Evolutionary conservation across 1,140 invertebrate species (phyloP), one percentile per base, ranked within the genome.

Genomic region (Anoplolepis gracilipes): DNA sequence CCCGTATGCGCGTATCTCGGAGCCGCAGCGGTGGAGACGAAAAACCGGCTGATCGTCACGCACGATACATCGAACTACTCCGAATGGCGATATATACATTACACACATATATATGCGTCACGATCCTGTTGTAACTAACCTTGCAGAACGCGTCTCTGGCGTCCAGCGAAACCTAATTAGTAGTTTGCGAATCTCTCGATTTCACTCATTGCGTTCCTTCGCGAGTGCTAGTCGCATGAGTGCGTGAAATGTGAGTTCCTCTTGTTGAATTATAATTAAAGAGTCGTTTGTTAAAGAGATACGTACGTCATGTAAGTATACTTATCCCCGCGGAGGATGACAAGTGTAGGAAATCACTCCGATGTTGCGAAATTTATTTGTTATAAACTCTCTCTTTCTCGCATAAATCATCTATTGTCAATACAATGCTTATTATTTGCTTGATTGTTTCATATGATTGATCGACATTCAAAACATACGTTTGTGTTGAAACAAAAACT

Each of bases 301-400:
- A 53, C n/a, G 42, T 25, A 53, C 57, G 28, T 42, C 57, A 77
- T 77, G 72, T 84, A 55, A 77, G 72, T 84, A 75, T 77, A 82
- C 19, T 0, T 33, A 39, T 49, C 42, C 42, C 39, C 36, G 4
- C 25, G 16, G 36, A 16, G 28, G 19, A 57, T 25, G 7, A 36
- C 36, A 64, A 46, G 25, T 46, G 1, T 57, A 57, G 13, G 39
- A 69, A 57, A 59, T 5, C 11, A 67, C 28, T 30, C 16, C 46
- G 19, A 5, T n/a, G 22, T 64, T 13, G n/a, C 49, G n/a, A 53
- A 42, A 42, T 13, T 13, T 16, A 19, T 49, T 25, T 36, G 49
- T 36, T 36, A 36, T 0, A 4, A 55, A 22, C 30, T 13, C 28
- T 57, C 1, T 70, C 30, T 33, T 19, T 70, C 30, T 33, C 11